phyloP scores from a whole-genome alignment of 2,797 vertebrate species.

The Somateria mollissima region DNA sequence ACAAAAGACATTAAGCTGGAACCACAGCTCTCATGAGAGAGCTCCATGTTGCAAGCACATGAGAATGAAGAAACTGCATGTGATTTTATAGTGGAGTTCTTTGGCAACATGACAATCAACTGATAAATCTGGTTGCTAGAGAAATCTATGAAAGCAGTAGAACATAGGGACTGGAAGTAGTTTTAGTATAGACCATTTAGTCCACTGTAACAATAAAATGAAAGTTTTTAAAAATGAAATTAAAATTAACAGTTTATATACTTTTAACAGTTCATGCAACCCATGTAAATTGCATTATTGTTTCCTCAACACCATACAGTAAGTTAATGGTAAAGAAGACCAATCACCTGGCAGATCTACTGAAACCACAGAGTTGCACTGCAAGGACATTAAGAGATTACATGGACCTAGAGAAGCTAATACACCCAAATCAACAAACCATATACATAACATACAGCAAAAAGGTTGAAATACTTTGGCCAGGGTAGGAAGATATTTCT shows the following conservation, averaged over 20 bases:
- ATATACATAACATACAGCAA: background rate
- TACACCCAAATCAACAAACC: background rate
- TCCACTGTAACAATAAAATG: background rate
- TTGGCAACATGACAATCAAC: background rate
- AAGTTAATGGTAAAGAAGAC: background rate
- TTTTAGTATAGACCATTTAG: background rate
- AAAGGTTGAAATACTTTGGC: background rate
- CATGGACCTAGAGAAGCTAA: background rate
- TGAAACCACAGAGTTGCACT: background rate
- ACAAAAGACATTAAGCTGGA: background rate
- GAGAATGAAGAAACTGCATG: background rate
- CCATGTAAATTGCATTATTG: background rate
- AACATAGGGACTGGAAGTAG: background rate
- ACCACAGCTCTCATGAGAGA: background rate
- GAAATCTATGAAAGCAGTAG: background rate
- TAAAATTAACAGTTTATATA: background rate
- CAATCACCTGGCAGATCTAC: background rate
- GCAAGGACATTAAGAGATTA: background rate
- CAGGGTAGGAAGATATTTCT: background rate
- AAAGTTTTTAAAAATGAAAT: background rate
- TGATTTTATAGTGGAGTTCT: background rate
- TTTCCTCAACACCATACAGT: background rate
- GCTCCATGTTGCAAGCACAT: background rate
- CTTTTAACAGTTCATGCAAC: background rate
- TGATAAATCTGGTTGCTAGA: background rate